Evolutionary conservation across 2,113 vertebrate genomes (phyloP).

Genomic region (Aldabrachelys gigantea): DNA sequence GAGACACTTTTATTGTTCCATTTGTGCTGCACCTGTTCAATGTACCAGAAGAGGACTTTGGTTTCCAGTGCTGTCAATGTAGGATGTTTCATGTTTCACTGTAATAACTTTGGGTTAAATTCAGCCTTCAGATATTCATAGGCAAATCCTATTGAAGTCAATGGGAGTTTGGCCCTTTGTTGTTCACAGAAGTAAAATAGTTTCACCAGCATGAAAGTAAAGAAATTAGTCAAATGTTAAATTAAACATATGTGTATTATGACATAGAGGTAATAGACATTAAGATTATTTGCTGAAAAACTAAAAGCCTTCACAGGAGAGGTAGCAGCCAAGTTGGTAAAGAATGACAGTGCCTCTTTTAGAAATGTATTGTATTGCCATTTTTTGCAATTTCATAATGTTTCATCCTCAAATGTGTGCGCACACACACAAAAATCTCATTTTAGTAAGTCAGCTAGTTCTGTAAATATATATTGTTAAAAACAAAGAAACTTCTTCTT

Average conservation of each 20-base stretch:
- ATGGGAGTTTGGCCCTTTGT: rapidly evolving
- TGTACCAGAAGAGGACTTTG: not conserved
- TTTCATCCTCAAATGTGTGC: not conserved
- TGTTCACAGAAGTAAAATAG: not conserved
- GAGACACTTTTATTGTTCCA: not conserved
- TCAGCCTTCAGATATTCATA: not conserved
- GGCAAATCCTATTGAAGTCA: not conserved
- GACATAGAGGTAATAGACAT: not conserved
- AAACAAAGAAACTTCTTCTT: not conserved
- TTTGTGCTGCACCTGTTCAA: not conserved
- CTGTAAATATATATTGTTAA: not conserved
- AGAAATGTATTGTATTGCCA: not conserved
- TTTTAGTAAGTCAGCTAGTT: not conserved
- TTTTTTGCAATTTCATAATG: not conserved
- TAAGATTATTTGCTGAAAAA: not conserved
- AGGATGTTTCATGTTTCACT: not conserved
- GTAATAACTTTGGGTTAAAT: not conserved
- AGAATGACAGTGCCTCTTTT: not conserved
- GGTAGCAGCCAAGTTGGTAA: not conserved
- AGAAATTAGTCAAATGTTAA: not conserved
- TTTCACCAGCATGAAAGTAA: not conserved
- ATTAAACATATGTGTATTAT: not conserved
- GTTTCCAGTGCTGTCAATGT: not conserved
- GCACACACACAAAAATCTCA: not conserved
- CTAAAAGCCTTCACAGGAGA: not conserved